Conservation (phyloP, 2,888 invertebrate genomes). For the Dryobotodes eremita region DNA sequence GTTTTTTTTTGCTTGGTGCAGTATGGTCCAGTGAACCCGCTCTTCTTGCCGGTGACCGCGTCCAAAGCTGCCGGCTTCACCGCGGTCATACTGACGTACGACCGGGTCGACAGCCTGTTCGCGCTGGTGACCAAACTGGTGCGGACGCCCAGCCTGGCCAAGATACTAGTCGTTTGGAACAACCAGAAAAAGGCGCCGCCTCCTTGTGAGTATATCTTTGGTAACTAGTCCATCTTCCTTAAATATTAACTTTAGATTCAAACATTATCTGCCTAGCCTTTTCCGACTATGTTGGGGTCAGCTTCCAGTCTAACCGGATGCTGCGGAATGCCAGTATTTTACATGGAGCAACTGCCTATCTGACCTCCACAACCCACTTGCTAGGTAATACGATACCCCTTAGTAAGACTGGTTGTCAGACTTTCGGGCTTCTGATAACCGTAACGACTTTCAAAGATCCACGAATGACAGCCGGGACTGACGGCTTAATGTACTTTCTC, state of each 20-base stretch:
- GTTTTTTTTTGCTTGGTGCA: slow-evolving; percentile 74
- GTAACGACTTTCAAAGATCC: too few species aligned
- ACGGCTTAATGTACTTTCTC: too few species aligned
- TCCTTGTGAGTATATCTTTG: slow-evolving; percentile 91
- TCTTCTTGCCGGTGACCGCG: slow-evolving; percentile 96
- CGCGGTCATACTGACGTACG: slow-evolving; percentile 98
- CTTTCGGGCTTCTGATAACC: too few species aligned
- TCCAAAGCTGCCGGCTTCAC: slow-evolving; percentile 97
- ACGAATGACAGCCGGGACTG: too few species aligned
- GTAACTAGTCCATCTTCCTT: background rate
- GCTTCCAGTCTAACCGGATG: too few species aligned
- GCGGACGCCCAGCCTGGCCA: slow-evolving; percentile 96
- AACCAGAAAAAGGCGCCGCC: slow-evolving; percentile 98
- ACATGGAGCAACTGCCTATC: too few species aligned
- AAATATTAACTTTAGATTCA: background rate
- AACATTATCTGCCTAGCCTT: too few species aligned
- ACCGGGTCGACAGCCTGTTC: slow-evolving; percentile 97
- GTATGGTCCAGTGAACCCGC: slow-evolving; percentile 93
- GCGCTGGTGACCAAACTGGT: slow-evolving; percentile 96
- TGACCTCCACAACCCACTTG: too few species aligned
- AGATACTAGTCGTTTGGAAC: slow-evolving; percentile 98
- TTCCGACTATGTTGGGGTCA: too few species aligned
- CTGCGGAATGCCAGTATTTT: too few species aligned
- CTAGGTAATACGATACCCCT: too few species aligned
- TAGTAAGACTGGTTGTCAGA: too few species aligned